Evolutionary conservation across 30 jellyfish, hydroid and myxozoan species (phyloP), one percentile per base, ranked within the genome.

Genomic region (Morbakka virulenta): DNA sequence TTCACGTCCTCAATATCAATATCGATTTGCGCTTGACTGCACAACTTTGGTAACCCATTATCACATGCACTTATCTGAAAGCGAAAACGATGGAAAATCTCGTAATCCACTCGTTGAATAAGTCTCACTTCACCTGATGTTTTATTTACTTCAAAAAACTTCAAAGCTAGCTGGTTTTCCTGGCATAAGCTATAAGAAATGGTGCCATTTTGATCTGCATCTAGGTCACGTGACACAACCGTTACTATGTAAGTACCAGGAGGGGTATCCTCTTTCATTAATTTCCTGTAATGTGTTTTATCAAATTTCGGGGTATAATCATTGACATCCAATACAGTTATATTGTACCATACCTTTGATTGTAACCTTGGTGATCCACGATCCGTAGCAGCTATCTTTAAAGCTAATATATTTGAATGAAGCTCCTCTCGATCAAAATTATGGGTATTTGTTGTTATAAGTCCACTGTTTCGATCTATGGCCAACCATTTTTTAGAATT

Each of bases 221-320:
- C 98, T 1, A 31, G 41, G 51, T 91, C 98, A n/a, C 30, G 24
- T 3, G 98, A 95, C 48, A 34, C 4, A 25, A 89, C 86, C 9
- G 66, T 49, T 1, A 87, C 94, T 47, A 72, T 84, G 28, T 29
- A n/a, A 1, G 78, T 61, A 36, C 76, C 57, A 13, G 2, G 14
- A 41, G 87, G 94, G 25, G 63, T 64, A 57, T 33, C 30, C 28
- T 80, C 94, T 1, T 28, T 24, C 1, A 81, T 31, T 6, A 68
- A 61, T 64, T 79, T 74, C 0, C 77, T 20, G 65, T 89, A 89
- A 51, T 62, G 62, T 0, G 83, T 63, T 26, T 72, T 80, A 32
- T 71, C 63, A 50, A 82, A 89, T 1, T 0, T 9, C 62, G 99
- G 99, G 4, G 50, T 24, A 77, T 81, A 79, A 62, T 93, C 99